phyloP scores from a whole-genome alignment of 2,888 invertebrate species.

The Ditula angustiorana region DNA sequence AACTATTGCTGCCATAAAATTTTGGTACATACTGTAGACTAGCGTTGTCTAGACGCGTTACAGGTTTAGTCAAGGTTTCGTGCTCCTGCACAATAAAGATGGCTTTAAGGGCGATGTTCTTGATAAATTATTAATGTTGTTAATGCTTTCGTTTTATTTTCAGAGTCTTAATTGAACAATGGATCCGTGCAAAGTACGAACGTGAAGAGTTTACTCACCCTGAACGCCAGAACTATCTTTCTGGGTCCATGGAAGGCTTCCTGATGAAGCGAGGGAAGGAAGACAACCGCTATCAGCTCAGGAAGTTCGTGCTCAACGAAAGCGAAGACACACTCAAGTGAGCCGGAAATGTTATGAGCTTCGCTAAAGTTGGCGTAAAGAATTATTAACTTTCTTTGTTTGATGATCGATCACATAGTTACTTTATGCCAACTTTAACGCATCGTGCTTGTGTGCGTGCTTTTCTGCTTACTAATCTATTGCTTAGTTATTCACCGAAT shows the following conservation, averaged over 20 bases:
- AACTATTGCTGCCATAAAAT: background rate
- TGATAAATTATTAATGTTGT: constrained; percentile 1
- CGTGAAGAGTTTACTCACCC: constrained; percentile 94
- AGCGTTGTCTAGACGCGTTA: background rate
- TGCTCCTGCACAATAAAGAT: background rate
- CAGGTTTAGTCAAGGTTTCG: background rate
- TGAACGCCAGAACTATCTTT: constrained; percentile 92
- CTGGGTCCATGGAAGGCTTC: constrained; percentile 93
- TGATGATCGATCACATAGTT: background rate
- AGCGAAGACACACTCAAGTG: constrained; percentile 91
- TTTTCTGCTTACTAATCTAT: constrained; percentile 1
- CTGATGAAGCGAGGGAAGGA: constrained; percentile 96
- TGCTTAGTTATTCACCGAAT: background rate
- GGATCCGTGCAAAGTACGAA: constrained; percentile 96
- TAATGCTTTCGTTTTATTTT: constrained; percentile 3
- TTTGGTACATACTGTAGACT: background rate
- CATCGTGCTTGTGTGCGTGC: background rate
- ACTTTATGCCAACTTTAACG: constrained; percentile 7
- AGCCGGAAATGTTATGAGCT: constrained; percentile 50
- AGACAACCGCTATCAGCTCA: constrained; percentile 92
- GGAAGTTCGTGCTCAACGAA: constrained; percentile 93
- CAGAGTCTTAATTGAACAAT: constrained; percentile 95
- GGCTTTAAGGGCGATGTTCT: background rate
- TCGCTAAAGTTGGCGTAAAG: constrained; percentile 12
- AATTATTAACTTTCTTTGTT: background rate